phyloP scores from a whole-genome alignment of 2,113 vertebrate genomes.

The Phocoena phocoena region DNA sequence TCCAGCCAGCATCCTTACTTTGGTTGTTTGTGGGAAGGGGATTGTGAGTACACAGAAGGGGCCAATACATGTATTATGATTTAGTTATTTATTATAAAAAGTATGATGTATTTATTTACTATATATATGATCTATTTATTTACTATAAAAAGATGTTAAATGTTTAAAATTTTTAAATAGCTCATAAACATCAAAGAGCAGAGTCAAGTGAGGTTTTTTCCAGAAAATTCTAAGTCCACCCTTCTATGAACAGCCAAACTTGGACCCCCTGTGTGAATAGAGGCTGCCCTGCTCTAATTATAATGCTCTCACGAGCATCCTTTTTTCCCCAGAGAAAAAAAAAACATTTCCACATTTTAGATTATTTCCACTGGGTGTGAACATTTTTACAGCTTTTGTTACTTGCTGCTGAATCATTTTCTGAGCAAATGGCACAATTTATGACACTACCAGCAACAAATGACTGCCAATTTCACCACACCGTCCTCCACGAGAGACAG shows the following conservation, averaged over 20 bases:
- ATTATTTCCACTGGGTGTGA: constrained; percentile 28
- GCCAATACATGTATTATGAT: fast-evolving
- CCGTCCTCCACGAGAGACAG: neutral
- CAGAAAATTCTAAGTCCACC: neutral
- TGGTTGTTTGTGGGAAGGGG: neutral
- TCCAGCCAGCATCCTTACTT: no score
- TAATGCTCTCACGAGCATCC: neutral
- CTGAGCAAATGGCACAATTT: constrained; percentile 23
- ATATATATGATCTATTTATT: no score
- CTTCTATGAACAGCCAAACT: neutral
- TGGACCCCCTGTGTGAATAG: neutral
- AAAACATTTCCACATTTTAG: neutral
- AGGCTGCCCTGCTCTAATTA: no score
- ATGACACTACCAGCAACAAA: neutral
- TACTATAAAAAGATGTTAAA: no score
- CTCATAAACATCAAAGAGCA: neutral
- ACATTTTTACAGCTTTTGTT: neutral
- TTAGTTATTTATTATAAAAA: no score
- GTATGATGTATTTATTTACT: no score
- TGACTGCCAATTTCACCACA: neutral
- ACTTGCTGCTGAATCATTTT: neutral
- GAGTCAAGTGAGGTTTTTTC: neutral
- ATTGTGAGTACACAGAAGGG: fast-evolving
- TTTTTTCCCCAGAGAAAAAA: neutral
- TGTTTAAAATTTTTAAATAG: no score